These are phyloP conservation scores for Holcopasites calliopsidis DNA, from an alignment of 1,140 invertebrate species.

Conservation along the genomic window DNA sequence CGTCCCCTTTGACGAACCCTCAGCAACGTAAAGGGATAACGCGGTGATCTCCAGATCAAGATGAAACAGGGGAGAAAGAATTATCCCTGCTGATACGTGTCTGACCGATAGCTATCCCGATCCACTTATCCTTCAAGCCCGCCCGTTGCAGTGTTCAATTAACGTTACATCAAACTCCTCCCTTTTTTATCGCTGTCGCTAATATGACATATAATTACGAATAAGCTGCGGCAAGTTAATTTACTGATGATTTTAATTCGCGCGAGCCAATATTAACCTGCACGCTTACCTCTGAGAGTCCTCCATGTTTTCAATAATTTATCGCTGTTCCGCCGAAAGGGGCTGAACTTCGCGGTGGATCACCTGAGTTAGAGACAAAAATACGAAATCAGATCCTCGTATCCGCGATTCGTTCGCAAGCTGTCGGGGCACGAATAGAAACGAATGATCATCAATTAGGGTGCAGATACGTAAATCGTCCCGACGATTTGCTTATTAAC, in stretches of 20 bases:
- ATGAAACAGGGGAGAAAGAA: neutral
- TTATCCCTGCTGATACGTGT: neutral
- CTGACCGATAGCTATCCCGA: neutral
- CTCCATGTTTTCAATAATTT: slow-evolving; percentile 60
- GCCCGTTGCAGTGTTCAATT: neutral
- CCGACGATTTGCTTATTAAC: slow-evolving; percentile 16
- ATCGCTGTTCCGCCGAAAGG: slow-evolving; percentile 4
- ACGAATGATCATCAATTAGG: neutral
- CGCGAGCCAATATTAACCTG: neutral
- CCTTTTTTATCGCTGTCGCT: neutral
- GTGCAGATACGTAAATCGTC: neutral
- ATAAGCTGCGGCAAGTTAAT: neutral
- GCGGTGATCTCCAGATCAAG: no score
- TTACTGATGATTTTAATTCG: no score
- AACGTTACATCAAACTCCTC: neutral
- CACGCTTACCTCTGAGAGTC: slow-evolving; percentile 63
- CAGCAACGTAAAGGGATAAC: no score
- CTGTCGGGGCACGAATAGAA: neutral
- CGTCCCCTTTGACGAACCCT: neutral
- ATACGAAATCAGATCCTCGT: no score
- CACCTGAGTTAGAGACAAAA: no score
- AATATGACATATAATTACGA: neutral
- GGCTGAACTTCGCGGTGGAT: slow-evolving; percentile 35
- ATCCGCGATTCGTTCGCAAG: neutral
- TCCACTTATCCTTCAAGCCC: neutral